Base-by-base conservation (phyloP, 2,113 vertebrate species). In the Sinocyclocheilus anshuiensis region DNA sequence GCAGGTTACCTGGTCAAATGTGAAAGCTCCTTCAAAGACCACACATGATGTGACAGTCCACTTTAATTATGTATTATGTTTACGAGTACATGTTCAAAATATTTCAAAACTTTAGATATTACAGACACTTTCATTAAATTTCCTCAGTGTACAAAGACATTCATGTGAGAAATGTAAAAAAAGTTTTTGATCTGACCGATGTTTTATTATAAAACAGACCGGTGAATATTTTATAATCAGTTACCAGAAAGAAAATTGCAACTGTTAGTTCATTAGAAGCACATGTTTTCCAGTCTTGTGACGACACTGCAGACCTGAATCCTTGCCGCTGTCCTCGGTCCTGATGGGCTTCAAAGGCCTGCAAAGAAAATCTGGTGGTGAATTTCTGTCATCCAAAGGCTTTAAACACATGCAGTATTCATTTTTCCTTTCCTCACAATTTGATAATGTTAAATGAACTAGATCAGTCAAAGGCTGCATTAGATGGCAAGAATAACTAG, bases 1-100 rank as follows among this genome's bases (percentile, higher is more conserved):
- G 20, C 59, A 83, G 65, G 39, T 53, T 11, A 69, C 65, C 39
- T 55, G 81, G 45, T 36, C 45, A 55, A 72, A 83, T 67, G 80
- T 81, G 42, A 80, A 80, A 79, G 13, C 11, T n/a, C 20, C 20
- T 36, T 65, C 22, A n/a, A 65, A 81, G 24, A 26, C 59, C 15
- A 65, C 57, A 45, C 69, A 22, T 72, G 10, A 45, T 26, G 39
- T 67, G 39, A 15, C 33, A 15, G 20, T 39, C 33, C 33, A 42
- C 11, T 65, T 65, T 67, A 67, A 65, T 20, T 78, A 26, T 76
- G n/a, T 36, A 7, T 57, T 57, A 50, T 78, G 22, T 57, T 20
- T 11, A 55, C 9, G 10, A 80, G 12, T 24, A 59, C 11, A 42
- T 39, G 57, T 36, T 39, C 18, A 22, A 57, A 53, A 55, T 57